A percentile compares a stretch with the other conserved stretches of the same genome.
Evolutionary conservation across 2,797 vertebrate genomes (phyloP).

Genomic region (Macropus fuliginosus): DNA sequence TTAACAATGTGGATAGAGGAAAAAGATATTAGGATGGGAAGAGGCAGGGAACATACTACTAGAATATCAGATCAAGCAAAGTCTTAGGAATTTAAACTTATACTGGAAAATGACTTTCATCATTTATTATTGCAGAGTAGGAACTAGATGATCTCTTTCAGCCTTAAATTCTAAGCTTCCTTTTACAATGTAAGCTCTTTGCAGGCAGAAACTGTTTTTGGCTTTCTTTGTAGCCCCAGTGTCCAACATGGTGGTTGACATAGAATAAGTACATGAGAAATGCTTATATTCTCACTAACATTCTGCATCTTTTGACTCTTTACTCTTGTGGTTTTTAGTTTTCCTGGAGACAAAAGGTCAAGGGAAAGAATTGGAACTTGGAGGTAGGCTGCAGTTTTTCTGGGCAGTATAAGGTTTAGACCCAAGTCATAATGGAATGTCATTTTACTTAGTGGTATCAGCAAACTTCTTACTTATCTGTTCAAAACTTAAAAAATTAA

Average conservation of each 20-base stretch:
- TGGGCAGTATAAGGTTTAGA: constrained; percentile 20
- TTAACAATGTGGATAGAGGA: not conserved
- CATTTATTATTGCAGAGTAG: not conserved
- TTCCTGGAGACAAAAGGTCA: not conserved
- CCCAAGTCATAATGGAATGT: constrained; percentile 19
- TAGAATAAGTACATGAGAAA: not conserved
- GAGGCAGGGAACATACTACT: not conserved
- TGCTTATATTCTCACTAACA: not conserved
- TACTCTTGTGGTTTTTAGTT: not conserved
- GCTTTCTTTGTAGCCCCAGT: constrained; percentile 28
- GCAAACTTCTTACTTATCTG: not conserved
- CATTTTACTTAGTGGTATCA: constrained; percentile 38
- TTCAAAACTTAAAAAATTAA: not conserved
- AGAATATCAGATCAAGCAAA: not conserved
- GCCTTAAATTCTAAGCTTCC: not conserved
- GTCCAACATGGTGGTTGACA: constrained; percentile 26
- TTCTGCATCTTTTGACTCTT: constrained; percentile 17
- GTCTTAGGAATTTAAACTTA: constrained; percentile 21
- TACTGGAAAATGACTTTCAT: constrained; percentile 44
- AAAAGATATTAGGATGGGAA: not conserved
- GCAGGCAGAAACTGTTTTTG: not conserved
- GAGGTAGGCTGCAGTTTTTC: not conserved
- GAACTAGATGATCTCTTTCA: not conserved
- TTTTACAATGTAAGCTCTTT: not conserved
- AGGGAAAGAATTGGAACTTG: not conserved